phyloP scores from a whole-genome alignment of 1,140 invertebrate genomes.

The Drosophila nigrodunni region DNA sequence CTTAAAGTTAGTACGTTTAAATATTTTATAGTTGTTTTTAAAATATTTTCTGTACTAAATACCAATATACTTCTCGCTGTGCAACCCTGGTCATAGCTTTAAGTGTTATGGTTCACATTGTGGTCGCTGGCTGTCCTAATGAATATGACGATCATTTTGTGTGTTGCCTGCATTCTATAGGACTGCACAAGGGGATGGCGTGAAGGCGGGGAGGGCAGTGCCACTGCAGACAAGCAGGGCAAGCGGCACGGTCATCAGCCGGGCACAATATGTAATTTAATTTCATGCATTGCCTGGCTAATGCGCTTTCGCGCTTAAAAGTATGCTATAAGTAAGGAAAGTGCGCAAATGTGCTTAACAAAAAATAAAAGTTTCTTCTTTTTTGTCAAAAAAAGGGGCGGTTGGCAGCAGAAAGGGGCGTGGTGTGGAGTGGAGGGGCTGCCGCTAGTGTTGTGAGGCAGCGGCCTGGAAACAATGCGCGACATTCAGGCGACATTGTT shows the following conservation, averaged over 20 bases:
- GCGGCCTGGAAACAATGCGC: conserved; percentile 80
- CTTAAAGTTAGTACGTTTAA: no score
- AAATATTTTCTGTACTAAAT: no score
- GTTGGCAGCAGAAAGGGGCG: not conserved
- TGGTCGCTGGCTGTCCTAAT: conserved; percentile 36
- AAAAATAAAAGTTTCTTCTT: conserved; percentile 63
- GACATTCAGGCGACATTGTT: conserved; percentile 82
- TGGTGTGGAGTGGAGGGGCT: not conserved
- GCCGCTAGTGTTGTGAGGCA: conserved; percentile 68
- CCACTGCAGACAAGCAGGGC: no score
- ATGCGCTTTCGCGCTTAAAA: conserved; percentile 79
- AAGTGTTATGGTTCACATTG: conserved; percentile 39
- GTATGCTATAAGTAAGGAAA: conserved; percentile 77
- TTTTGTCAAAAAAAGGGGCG: conserved; percentile 15
- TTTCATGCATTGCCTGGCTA: conserved; percentile 81
- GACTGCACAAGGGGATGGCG: not conserved
- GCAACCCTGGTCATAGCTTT: conserved; percentile 42
- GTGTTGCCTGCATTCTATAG: conserved; percentile 21
- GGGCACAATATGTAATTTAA: conserved; percentile 71
- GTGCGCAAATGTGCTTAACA: conserved; percentile 77
- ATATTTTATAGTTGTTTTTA: no score
- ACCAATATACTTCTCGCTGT: not conserved
- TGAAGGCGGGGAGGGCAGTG: not conserved
- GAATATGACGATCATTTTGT: conserved; percentile 36
- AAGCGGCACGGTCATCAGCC: conserved; percentile 24